phyloP scores from a whole-genome alignment of 2,113 vertebrate genomes.

The Tyto alba region DNA sequence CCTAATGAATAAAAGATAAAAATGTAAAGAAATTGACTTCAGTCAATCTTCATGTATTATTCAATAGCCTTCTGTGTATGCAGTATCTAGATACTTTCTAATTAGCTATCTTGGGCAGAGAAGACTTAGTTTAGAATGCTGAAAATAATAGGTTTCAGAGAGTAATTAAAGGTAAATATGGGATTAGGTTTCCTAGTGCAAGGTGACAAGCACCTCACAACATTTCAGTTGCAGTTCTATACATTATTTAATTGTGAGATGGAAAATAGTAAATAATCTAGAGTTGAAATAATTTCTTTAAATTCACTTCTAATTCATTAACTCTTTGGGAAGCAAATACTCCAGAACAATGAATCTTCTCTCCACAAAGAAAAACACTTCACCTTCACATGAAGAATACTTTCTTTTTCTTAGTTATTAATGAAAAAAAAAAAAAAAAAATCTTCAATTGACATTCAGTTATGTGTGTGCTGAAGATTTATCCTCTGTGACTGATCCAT shows the following conservation, averaged over 20 bases:
- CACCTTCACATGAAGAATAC: background rate
- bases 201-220: background rate
- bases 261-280: constrained; percentile 16
- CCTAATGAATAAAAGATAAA: constrained; percentile 67
- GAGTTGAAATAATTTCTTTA: background rate
- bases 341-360: background rate
- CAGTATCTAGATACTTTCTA: constrained; percentile 45
- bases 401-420: background rate
- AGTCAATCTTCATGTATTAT: constrained; percentile 72
- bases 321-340: background rate
- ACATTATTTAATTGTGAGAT: constrained; percentile 8
- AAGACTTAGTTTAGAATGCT: constrained; percentile 31
- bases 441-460: background rate
- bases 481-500: background rate
- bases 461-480: background rate
- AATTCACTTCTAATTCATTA: background rate
- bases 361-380: background rate
- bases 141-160: constrained; percentile 54
- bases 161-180: constrained; percentile 48
- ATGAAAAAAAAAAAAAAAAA: background rate
- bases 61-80: constrained; percentile 28
- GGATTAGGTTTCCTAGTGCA: background rate
- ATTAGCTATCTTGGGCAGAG: constrained; percentile 60
- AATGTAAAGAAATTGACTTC: constrained; percentile 62
- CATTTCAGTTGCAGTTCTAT: background rate